phyloP scores from a whole-genome alignment of 2,113 vertebrate species.

The Albula goreensis region DNA sequence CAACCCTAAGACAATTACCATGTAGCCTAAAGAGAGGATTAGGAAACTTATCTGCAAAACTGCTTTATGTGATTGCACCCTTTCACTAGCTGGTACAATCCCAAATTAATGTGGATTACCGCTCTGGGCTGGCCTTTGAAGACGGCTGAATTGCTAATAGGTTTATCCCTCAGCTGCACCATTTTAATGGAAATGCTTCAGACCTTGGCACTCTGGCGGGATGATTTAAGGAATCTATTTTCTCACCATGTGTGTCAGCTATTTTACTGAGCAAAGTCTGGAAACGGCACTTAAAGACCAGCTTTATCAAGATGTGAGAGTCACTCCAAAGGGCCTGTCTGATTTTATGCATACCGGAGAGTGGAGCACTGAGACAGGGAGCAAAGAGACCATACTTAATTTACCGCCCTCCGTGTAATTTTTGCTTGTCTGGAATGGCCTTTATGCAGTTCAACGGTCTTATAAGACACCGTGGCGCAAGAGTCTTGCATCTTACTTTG shows the following conservation, averaged over 20 bases:
- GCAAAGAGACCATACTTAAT: not conserved
- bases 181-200: conserved; percentile 42
- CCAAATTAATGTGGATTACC: conserved; percentile 49
- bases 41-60: conserved; percentile 32
- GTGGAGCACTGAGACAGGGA: conserved; percentile 8
- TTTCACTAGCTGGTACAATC: conserved; percentile 37
- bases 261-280: conserved; percentile 7
- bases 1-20: conserved; percentile 41
- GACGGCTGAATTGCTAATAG: conserved; percentile 56
- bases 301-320: conserved; percentile 15
- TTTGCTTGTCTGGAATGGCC: not conserved
- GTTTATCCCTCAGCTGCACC: conserved; percentile 46
- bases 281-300: not conserved
- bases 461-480: conserved; percentile 26
- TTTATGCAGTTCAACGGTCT: not conserved
- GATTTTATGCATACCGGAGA: not conserved
- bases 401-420: not conserved
- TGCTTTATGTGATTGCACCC: conserved; percentile 32
- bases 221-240: conserved; percentile 15
- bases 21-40: conserved; percentile 46
- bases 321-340: not conserved
- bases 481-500: conserved; percentile 12
- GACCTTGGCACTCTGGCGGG: not conserved
- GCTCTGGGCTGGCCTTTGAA: conserved; percentile 55
- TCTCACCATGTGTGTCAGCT: not conserved